Base-by-base conservation (phyloP, 2,888 invertebrate genomes). In the Troides aeacus region DNA sequence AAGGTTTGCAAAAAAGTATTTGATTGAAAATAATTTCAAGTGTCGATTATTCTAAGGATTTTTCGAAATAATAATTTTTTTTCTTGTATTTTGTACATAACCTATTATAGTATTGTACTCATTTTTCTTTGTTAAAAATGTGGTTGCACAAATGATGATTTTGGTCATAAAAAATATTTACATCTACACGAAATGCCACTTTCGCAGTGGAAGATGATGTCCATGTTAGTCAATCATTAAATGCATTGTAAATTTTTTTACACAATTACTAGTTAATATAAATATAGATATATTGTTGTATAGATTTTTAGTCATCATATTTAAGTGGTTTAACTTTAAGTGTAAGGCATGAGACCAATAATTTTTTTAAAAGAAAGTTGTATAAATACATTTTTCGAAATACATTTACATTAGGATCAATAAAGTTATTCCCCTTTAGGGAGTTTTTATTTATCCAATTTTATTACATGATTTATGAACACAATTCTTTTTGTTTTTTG, bases 391-490 rank as follows among this genome's bases (percentile, higher is more conserved):
- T 89, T 92, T 92, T 92, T 92, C 87, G 89, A 91, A 90, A 89
- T 86, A 89, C 86, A 85, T 89, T 92, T 92, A 92, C 90, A 90
- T 88, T 89, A 90, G 86, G 87, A 91, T 92, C 92, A 92, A 92
- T 92, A 91, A 92, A 92, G 86, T 91, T 91, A 90, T 90, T 88
- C 87, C 85, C 84, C 85, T 83, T 84, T 79, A 79, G 76, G 74
- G 76, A 77, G 79, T 73, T 80, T 84, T 87, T 83, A 78, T 83
- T 86, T 84, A 74, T 18, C 36, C 62, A 42, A 21, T 62, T 42
- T 36, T 36, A 39, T n/a, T 62, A 21, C 53, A 53, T 4, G 18
- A 5, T n/a, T 59, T 30, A 59, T 18, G 6, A 59, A 30, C 15
- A 21, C 17, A 59, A 15, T 12, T 46, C 1, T 12, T 46, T 46